Conservation (phyloP, 1,140 invertebrate species). For the Atopsyche davidsoni region DNA sequence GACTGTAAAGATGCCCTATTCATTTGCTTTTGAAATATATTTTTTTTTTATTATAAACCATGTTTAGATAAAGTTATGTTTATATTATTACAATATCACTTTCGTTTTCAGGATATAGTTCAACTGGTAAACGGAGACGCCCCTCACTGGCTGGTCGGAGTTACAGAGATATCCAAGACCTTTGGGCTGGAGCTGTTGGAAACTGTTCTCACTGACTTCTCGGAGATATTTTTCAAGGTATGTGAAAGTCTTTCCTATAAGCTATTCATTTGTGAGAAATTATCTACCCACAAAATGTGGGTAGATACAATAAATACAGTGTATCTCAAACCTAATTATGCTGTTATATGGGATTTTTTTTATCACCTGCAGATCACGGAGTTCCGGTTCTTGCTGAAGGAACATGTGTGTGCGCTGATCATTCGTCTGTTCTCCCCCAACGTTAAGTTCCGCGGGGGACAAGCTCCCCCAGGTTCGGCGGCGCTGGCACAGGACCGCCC, state of each 20-base stretch:
- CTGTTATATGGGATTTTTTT: conserved; percentile 23
- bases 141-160: conserved; percentile 88
- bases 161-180: conserved; percentile 95
- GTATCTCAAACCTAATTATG: too few species aligned
- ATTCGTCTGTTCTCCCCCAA: conserved; percentile 98
- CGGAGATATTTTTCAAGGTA: conserved; percentile 88
- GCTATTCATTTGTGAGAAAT: too few species aligned
- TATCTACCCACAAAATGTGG: too few species aligned
- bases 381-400: conserved; percentile 92
- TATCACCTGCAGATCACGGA: conserved; percentile 74
- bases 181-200: conserved; percentile 95
- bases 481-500: conserved; percentile 78
- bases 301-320: too few species aligned
- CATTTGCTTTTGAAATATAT: too few species aligned
- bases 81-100: conserved; percentile 14
- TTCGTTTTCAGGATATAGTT: conserved; percentile 73
- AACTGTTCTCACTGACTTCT: conserved; percentile 86
- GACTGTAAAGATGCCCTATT: too few species aligned
- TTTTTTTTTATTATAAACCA: too few species aligned
- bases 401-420: conserved; percentile 93
- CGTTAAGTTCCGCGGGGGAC: conserved; percentile 68
- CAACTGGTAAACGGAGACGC: conserved; percentile 95
- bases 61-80: too few species aligned
- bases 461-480: conserved; percentile 30
- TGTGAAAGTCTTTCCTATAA: conserved; percentile 16